Evolutionary conservation across 2,888 invertebrate species (phyloP).

Genomic region (Meliscaeva auricollis): DNA sequence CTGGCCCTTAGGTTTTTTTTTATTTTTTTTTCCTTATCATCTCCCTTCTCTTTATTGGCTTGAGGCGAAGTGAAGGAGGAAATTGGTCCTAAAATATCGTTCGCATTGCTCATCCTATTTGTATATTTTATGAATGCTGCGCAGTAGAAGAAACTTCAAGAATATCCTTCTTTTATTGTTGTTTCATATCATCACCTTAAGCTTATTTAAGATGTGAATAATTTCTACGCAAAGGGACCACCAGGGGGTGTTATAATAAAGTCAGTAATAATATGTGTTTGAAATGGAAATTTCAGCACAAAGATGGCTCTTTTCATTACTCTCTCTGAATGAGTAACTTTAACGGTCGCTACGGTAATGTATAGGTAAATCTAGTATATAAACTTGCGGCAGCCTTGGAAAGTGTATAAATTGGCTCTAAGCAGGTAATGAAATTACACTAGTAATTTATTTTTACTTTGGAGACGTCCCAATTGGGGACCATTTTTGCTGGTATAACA

Average conservation of each 20-base stretch:
- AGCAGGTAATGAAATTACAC: slow-evolving; percentile 62
- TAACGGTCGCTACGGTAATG: slow-evolving; percentile 8
- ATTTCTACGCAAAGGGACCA: slow-evolving; percentile 1
- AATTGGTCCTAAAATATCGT: not conserved
- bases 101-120: slow-evolving; percentile 29
- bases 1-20: slow-evolving; percentile 3
- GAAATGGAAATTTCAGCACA: slow-evolving; percentile 21
- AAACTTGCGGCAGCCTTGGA: slow-evolving; percentile 21
- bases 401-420: slow-evolving; percentile 49
- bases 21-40: not conserved
- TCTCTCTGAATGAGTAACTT: slow-evolving; percentile 1
- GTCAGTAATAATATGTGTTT: slow-evolving; percentile 25
- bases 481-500: not conserved
- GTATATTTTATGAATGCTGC: slow-evolving; percentile 17
- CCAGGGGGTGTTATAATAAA: slow-evolving; percentile 1
- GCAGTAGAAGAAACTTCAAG: slow-evolving; percentile 29
- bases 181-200: slow-evolving; percentile 14
- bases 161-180: slow-evolving; percentile 22
- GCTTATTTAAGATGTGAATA: slow-evolving; percentile 19
- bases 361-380: not conserved
- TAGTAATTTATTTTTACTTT: slow-evolving; percentile 57
- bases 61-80: not conserved
- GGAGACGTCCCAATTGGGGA: slow-evolving; percentile 8
- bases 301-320: slow-evolving; percentile 20
- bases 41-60: not conserved